Evolutionary conservation across 1,140 invertebrate genomes (phyloP).

Genomic region (Propsilocerus akamusi): DNA sequence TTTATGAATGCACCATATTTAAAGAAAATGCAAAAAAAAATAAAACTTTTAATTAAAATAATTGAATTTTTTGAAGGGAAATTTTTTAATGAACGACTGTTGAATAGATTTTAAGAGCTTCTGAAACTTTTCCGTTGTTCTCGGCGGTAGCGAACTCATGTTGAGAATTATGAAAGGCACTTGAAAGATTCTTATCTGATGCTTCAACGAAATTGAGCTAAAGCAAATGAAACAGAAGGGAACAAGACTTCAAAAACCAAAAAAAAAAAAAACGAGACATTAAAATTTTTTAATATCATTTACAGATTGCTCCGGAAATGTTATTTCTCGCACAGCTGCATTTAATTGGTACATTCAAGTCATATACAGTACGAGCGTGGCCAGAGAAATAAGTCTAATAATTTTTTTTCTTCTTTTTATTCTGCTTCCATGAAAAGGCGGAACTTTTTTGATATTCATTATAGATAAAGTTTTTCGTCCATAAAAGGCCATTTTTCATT

Average conservation of each 20-base stretch:
- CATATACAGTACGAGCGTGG: neutral
- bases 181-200: neutral
- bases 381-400: neutral
- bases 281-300: slow-evolving; percentile 4
- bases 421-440: neutral
- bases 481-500: slow-evolving; percentile 3
- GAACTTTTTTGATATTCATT: slow-evolving; percentile 4
- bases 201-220: neutral
- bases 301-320: slow-evolving; percentile 2
- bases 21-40: no score
- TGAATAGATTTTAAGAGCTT: neutral
- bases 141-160: neutral
- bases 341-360: slow-evolving; percentile 1
- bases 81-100: neutral
- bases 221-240: neutral
- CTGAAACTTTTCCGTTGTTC: neutral
- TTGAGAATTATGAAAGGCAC: neutral
- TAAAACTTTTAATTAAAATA: neutral
- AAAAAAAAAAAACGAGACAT: slow-evolving; percentile 1
- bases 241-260: neutral
- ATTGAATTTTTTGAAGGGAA: neutral
- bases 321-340: slow-evolving; percentile 1
- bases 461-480: slow-evolving; percentile 3
- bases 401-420: neutral
- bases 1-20: no score